Percentiles rank a stretch among this genome's conserved stretches.
Evolutionary conservation across 2,888 invertebrate species (phyloP).

Genomic region (Cheilosia scutellata): DNA sequence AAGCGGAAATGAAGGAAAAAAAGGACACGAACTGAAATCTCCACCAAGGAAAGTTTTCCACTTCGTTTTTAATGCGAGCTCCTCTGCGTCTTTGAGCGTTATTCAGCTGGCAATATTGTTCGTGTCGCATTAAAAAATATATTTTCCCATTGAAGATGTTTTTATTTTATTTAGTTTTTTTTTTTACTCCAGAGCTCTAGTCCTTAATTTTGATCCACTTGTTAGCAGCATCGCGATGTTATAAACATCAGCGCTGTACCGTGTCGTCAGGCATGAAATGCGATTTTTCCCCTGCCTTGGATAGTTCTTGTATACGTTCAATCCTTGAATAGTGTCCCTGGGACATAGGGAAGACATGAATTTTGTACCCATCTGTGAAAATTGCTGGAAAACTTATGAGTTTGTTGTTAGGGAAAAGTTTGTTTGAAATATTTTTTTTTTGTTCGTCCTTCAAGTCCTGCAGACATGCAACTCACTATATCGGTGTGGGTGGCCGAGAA

Average conservation of each 20-base stretch:
- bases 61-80: constrained; percentile 57
- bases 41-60: constrained; percentile 48
- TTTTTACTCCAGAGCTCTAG: background rate
- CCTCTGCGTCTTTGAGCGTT: constrained; percentile 40
- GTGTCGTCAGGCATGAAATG: constrained; percentile 17
- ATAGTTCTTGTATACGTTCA: constrained; percentile 21
- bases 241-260: constrained; percentile 15
- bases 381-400: constrained; percentile 65
- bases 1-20: constrained; percentile 10
- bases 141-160: constrained; percentile 6
- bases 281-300: background rate
- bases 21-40: background rate
- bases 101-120: constrained; percentile 48
- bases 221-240: constrained; percentile 1
- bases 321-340: background rate
- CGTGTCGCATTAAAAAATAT: constrained; percentile 41
- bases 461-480: constrained; percentile 53
- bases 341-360: constrained; percentile 36
- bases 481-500: background rate
- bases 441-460: constrained; percentile 51
- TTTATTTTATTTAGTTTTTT: background rate
- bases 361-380: constrained; percentile 73
- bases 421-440: constrained; percentile 41
- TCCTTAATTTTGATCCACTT: constrained; percentile 55
- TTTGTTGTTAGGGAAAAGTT: constrained; percentile 67